Percentiles rank a stretch among this genome's conserved stretches.
Evolutionary conservation across 2,888 invertebrate genomes (phyloP).

Genomic region (Xanthorhoe designata): DNA sequence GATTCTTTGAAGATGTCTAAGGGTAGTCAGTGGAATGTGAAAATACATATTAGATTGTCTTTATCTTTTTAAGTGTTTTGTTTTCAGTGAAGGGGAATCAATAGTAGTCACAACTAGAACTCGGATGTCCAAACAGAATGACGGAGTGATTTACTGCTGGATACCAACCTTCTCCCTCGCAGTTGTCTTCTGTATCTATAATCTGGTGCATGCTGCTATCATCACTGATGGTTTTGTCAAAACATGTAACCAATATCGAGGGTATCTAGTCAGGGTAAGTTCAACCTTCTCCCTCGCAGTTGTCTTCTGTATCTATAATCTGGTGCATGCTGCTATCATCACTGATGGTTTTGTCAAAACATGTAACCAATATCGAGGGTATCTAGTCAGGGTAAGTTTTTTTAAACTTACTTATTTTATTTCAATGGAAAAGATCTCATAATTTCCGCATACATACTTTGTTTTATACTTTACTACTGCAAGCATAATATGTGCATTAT

Average conservation of each 20-base stretch:
- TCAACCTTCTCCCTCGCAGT: constrained; percentile 86
- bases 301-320: constrained; percentile 87
- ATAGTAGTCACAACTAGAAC: constrained; percentile 87
- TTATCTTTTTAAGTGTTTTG: constrained; percentile 38
- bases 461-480: too few relatives aligned
- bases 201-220: constrained; percentile 88
- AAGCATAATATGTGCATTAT: too few relatives aligned
- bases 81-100: constrained; percentile 87
- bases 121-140: constrained; percentile 84
- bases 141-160: constrained; percentile 89
- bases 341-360: constrained; percentile 91
- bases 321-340: constrained; percentile 89
- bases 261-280: constrained; percentile 86
- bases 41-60: too few relatives aligned
- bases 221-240: constrained; percentile 90
- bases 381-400: constrained; percentile 83
- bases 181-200: constrained; percentile 87
- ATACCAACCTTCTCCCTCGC: constrained; percentile 87
- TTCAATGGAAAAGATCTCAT: background rate
- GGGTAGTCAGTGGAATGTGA: too few relatives aligned
- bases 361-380: constrained; percentile 90
- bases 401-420: background rate
- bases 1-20: too few relatives aligned
- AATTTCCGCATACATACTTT: too few relatives aligned
- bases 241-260: constrained; percentile 91